Evolutionary conservation across 2,888 invertebrate species (phyloP).

Genomic region (Empis livida): DNA sequence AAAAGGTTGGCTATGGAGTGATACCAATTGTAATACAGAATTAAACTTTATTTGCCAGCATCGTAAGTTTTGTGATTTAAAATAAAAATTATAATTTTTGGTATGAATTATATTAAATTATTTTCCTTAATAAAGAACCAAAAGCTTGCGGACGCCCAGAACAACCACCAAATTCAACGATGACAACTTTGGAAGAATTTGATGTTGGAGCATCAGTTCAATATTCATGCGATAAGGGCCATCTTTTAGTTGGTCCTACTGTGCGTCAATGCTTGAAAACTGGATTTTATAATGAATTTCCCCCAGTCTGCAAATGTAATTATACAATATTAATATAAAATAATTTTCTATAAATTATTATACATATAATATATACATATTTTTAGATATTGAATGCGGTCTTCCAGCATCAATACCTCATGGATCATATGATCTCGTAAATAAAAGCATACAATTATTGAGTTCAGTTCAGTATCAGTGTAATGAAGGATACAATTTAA

Average conservation of each 20-base stretch:
- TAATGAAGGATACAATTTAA: conserved; percentile 72
- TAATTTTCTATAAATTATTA: not conserved
- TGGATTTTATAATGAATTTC: conserved; percentile 87
- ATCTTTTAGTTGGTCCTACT: conserved; percentile 74
- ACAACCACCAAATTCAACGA: conserved; percentile 85
- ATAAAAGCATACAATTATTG: conserved; percentile 75
- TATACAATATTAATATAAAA: conserved; percentile 12
- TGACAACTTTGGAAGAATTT: conserved; percentile 58
- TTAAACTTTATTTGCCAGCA: conserved; percentile 89
- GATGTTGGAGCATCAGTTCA: conserved; percentile 73
- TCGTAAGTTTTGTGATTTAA: too few relatives aligned
- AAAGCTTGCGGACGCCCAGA: conserved; percentile 85
- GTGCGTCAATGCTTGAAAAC: conserved; percentile 75
- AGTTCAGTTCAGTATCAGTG: conserved; percentile 78
- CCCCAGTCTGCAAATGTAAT: conserved; percentile 87
- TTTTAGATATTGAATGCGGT: conserved; percentile 75
- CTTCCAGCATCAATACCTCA: conserved; percentile 74
- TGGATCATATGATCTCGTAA: conserved; percentile 67
- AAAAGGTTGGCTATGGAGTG: conserved; percentile 91
- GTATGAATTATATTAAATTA: too few relatives aligned
- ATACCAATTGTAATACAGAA: conserved; percentile 72
- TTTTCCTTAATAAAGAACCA: conserved; percentile 48
- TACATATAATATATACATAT: conserved; percentile 1
- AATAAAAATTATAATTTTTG: too few relatives aligned
- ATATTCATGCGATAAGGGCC: conserved; percentile 75